These are phyloP conservation scores for Campoletis raptor DNA, from an alignment of 2,888 invertebrate species.

Conservation along the genomic window DNA sequence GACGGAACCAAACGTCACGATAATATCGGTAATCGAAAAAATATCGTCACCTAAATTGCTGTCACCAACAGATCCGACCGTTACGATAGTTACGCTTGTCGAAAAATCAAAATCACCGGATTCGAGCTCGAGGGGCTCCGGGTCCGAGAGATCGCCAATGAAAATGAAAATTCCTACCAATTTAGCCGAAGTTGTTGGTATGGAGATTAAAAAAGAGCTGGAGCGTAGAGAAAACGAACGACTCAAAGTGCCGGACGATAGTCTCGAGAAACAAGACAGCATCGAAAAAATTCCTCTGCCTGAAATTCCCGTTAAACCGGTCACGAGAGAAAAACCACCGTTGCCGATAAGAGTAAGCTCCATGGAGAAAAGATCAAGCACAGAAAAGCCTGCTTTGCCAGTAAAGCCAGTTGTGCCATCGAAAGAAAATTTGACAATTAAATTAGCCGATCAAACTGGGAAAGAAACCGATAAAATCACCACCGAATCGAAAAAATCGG, in stretches of 20 bases:
- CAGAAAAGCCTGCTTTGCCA: conserved; percentile 70
- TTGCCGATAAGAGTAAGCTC: conserved; percentile 65
- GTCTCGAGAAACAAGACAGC: conserved; percentile 82
- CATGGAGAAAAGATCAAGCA: conserved; percentile 58
- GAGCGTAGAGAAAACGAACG: conserved; percentile 79
- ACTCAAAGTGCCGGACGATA: conserved; percentile 78
- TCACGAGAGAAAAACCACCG: conserved; percentile 64
- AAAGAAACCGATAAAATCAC: conserved; percentile 32
- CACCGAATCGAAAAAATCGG: conserved; percentile 30
- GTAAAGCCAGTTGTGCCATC: conserved; percentile 69
- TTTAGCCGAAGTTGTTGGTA: conserved; percentile 79
- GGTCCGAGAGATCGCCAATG: conserved; percentile 72
- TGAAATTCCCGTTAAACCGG: conserved; percentile 77
- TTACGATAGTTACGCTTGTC: conserved; percentile 79
- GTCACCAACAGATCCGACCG: conserved; percentile 79
- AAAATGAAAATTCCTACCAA: conserved; percentile 74
- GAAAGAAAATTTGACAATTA: conserved; percentile 67
- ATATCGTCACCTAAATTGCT: conserved; percentile 75
- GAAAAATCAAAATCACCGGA: conserved; percentile 80
- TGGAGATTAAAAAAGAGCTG: conserved; percentile 80
- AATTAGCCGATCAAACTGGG: conserved; percentile 51
- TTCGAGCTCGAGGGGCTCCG: conserved; percentile 68
- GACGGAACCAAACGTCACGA: conserved; percentile 78
- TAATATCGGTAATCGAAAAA: conserved; percentile 77
- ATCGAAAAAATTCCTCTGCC: conserved; percentile 83